Evolutionary conservation across 2,113 vertebrate species (phyloP), one percentile per base, ranked within the genome.

Genomic region (Podocnemis expansa): DNA sequence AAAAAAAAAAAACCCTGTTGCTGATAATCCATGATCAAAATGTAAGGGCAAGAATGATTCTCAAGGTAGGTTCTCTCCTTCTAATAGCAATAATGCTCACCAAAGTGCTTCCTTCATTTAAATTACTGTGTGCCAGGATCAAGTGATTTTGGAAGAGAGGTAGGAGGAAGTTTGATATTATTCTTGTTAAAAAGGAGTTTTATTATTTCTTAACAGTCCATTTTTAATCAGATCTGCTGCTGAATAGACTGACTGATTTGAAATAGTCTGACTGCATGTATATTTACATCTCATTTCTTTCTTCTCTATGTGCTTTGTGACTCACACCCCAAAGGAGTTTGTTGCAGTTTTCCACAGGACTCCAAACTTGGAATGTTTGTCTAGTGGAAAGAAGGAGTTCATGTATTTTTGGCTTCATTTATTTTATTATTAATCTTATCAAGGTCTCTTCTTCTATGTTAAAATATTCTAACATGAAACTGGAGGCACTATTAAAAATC

Each of bases 1-100:
- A 86, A 97, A 88, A 73, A 47, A 86, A 97, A 88, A 73, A 47
- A 47, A 6, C 47, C 85, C n/a, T 90, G 29, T 94, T 95, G 75
- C 85, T 94, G 70, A 93, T 34, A 85, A 80, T 79, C 16, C 86
- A 34, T 76, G 70, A 89, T 81, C 89, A 93, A 63, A 94, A 85
- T 0, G 0, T 51, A 87, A 85, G 0, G 1, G 93, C 80, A 92
- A 86, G 55, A 80, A 93, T 0, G 6, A 75, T 52, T 82, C 90
- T 81, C 67, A 1, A 84, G 21, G 4, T 52, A 2, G 27, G 80
- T 88, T 81, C 81, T 79, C 80, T 88, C 52, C 51, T 93, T 91
- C 82, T 21, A 88, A 43, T 4, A 21, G 1, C 13, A 24, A 47
- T 82, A 60, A 49, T 56, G 84, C 86, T 67, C 84, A 45, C 47